Percentiles rank a stretch among this genome's conserved stretches.
Evolutionary conservation across 1,140 invertebrate species (phyloP).

Genomic region (Drosophila funebris): DNA sequence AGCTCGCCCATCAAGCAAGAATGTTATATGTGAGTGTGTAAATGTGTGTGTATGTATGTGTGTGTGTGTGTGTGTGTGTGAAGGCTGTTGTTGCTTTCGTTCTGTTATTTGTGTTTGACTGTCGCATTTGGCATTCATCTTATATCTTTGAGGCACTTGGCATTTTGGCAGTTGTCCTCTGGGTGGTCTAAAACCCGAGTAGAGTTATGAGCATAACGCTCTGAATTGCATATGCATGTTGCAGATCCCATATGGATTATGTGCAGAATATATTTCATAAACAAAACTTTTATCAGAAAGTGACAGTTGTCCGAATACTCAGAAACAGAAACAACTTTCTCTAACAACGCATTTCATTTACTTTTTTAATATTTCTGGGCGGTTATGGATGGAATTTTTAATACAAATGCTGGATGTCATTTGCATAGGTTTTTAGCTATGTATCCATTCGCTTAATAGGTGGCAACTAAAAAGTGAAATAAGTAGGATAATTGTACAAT

Average conservation of each 20-base stretch:
- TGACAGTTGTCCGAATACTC: slow-evolving; percentile 4
- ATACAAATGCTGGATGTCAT: no score
- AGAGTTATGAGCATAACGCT: slow-evolving; percentile 8
- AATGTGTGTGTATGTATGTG: slow-evolving; percentile 26
- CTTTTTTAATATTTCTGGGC: not conserved
- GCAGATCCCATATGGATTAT: slow-evolving; percentile 11
- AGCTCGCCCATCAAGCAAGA: slow-evolving; percentile 10
- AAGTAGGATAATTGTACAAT: no score
- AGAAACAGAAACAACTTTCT: no score
- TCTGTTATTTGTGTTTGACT: slow-evolving; percentile 11
- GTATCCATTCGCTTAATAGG: no score
- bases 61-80: slow-evolving; percentile 28
- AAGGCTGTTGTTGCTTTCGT: slow-evolving; percentile 20
- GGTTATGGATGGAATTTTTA: not conserved
- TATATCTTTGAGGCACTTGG: slow-evolving; percentile 24
- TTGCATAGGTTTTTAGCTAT: no score
- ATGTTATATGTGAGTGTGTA: slow-evolving; percentile 8
- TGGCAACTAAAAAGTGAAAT: no score
- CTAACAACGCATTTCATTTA: not conserved
- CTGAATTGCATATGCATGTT: slow-evolving; percentile 17
- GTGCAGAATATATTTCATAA: slow-evolving; percentile 11
- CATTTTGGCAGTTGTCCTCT: slow-evolving; percentile 41
- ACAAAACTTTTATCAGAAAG: slow-evolving; percentile 10
- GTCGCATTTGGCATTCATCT: slow-evolving; percentile 41
- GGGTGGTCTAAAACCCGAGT: not conserved